phyloP scores from a whole-genome alignment of 2,888 invertebrate genomes.

The Microchrysa polita region DNA sequence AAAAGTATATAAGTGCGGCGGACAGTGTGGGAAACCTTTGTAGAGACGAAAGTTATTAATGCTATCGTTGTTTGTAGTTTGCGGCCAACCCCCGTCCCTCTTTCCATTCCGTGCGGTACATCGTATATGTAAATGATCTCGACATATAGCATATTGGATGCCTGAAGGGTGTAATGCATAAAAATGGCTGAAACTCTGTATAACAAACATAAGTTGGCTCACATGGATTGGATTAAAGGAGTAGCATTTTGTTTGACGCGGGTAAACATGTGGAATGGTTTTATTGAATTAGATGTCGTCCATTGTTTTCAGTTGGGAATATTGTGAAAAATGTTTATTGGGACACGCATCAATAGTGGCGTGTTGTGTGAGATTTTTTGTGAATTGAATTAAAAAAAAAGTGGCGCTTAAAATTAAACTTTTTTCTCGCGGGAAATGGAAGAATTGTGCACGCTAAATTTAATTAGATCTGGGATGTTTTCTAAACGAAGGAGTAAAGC shows the following conservation, averaged over 20 bases:
- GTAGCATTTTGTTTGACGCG: neutral
- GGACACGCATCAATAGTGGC: too few species aligned
- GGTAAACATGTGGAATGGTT: slow-evolving; percentile 13
- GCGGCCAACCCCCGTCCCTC: neutral
- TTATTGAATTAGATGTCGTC: neutral
- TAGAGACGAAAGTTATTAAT: slow-evolving; percentile 33
- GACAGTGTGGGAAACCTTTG: neutral
- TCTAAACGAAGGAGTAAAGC: too few species aligned
- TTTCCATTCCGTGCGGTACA: too few species aligned
- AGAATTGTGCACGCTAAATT: too few species aligned
- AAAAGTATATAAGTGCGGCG: too few species aligned
- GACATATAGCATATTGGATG: slow-evolving; percentile 1
- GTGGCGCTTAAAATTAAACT: too few species aligned
- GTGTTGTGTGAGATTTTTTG: too few species aligned
- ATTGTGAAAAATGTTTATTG: too few species aligned
- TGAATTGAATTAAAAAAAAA: too few species aligned
- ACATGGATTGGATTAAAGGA: slow-evolving; percentile 17
- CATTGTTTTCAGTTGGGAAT: too few species aligned
- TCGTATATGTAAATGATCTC: neutral
- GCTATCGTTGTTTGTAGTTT: slow-evolving; percentile 33
- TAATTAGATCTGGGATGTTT: too few species aligned
- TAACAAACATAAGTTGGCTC: slow-evolving; percentile 4
- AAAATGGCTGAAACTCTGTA: neutral
- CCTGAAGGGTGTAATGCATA: neutral
- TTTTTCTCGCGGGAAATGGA: too few species aligned